Conservation (phyloP, 2,113 vertebrate genomes). For the Nanorana parkeri region DNA sequence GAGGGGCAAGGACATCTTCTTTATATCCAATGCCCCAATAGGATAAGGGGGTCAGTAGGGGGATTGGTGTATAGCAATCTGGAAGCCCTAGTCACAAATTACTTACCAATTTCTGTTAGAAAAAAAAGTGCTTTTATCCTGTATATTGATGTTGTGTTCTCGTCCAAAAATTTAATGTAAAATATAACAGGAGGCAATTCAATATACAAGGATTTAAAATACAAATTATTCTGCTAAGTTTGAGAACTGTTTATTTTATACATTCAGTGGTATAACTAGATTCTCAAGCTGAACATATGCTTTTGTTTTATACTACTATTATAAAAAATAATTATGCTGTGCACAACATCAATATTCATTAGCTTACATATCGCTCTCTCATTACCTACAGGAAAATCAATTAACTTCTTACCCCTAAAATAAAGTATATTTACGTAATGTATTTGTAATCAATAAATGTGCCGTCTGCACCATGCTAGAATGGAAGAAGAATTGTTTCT, state of each 20-base stretch:
- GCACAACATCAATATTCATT: slow-evolving; percentile 44
- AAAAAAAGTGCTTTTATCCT: not conserved
- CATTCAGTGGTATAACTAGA: not conserved
- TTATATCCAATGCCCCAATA: too few relatives aligned
- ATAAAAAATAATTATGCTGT: slow-evolving; percentile 20
- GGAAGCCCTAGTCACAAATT: too few relatives aligned
- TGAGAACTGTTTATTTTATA: slow-evolving; percentile 12
- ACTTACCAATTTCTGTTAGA: too few relatives aligned
- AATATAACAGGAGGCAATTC: not conserved
- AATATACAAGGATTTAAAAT: slow-evolving; percentile 5
- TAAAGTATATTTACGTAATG: slow-evolving; percentile 30
- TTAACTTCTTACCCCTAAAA: slow-evolving; percentile 33
- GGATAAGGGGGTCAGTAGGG: too few relatives aligned
- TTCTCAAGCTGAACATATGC: slow-evolving; percentile 27
- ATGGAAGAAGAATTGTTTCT: not conserved
- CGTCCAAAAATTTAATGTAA: slow-evolving; percentile 16
- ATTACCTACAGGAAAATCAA: slow-evolving; percentile 42
- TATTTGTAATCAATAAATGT: slow-evolving; percentile 38
- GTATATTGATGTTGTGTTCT: slow-evolving; percentile 1
- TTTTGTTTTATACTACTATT: slow-evolving; percentile 25
- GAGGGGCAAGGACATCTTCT: too few relatives aligned
- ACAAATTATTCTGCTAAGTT: slow-evolving; percentile 31
- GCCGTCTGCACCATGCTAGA: not conserved
- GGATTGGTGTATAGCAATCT: too few relatives aligned
- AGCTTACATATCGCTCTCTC: slow-evolving; percentile 39